Conservation (phyloP, 2,888 invertebrate genomes). For the Hyppa rectilinea region DNA sequence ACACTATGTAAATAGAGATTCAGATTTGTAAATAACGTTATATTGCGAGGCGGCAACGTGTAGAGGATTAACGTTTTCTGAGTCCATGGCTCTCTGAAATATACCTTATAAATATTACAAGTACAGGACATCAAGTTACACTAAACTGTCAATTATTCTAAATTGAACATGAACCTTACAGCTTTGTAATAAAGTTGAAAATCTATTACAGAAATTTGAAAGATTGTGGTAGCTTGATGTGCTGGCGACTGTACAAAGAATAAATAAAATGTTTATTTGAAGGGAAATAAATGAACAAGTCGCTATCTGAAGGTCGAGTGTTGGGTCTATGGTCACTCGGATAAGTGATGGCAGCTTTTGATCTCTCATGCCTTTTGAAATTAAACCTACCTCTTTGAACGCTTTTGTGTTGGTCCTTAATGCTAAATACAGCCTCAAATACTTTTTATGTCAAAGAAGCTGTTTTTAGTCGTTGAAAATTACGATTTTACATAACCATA, state of each 20-base stretch:
- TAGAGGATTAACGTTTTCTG: slow-evolving; percentile 44
- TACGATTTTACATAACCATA: neutral
- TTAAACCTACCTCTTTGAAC: neutral
- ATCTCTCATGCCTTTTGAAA: slow-evolving; percentile 10
- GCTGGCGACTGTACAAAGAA: no score
- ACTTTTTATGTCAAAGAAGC: neutral
- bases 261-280: neutral
- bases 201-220: no score
- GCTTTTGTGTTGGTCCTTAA: neutral
- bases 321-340: neutral
- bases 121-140: no score
- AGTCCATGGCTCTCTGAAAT: slow-evolving; percentile 8
- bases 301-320: slow-evolving; percentile 1
- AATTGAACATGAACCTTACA: no score
- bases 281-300: neutral
- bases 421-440: neutral
- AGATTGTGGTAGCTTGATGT: no score
- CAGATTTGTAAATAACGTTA: slow-evolving; percentile 48
- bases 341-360: neutral
- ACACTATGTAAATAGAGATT: slow-evolving; percentile 51
- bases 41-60: slow-evolving; percentile 35
- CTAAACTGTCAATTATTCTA: no score
- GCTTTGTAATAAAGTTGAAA: no score
- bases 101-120: slow-evolving; percentile 37
- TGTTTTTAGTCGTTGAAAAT: neutral